phyloP scores from a whole-genome alignment of 1,140 invertebrate genomes.

The Antheraea pernyi region DNA sequence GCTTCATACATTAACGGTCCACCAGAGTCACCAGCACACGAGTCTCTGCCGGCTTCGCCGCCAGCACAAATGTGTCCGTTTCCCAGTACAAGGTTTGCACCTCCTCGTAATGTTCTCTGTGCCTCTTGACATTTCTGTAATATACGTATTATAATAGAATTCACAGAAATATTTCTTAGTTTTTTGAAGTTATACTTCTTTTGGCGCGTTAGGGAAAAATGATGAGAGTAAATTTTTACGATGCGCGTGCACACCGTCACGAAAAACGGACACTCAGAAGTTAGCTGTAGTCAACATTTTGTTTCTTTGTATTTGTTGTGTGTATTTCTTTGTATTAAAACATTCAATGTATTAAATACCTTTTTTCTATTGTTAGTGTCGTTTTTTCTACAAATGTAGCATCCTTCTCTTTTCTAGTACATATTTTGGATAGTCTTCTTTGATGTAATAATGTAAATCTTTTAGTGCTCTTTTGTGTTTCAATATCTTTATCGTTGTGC shows the following conservation, averaged over 20 bases:
- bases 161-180: too few relatives aligned
- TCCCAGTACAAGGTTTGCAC: constrained; percentile 45
- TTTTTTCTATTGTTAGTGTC: too few relatives aligned
- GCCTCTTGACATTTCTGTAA: background rate
- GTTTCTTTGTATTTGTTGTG: too few relatives aligned
- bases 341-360: too few relatives aligned
- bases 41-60: constrained; percentile 43
- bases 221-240: too few relatives aligned
- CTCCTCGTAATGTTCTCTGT: background rate
- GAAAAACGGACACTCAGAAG: too few relatives aligned
- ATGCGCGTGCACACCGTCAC: too few relatives aligned
- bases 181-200: too few relatives aligned
- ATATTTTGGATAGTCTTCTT: constrained; percentile 2
- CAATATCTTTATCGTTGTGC: constrained; percentile 4
- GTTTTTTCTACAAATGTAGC: too few relatives aligned
- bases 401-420: constrained; percentile 10
- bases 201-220: too few relatives aligned
- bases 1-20: constrained; percentile 79
- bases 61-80: constrained; percentile 55
- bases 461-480: constrained; percentile 6
- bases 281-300: too few relatives aligned
- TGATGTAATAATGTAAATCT: constrained; percentile 18
- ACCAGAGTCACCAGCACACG: constrained; percentile 76
- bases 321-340: too few relatives aligned
- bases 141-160: background rate